Evolutionary conservation across 2,113 vertebrate species (phyloP), one percentile per base, ranked within the genome.

Genomic region (Hemichromis elongatus): DNA sequence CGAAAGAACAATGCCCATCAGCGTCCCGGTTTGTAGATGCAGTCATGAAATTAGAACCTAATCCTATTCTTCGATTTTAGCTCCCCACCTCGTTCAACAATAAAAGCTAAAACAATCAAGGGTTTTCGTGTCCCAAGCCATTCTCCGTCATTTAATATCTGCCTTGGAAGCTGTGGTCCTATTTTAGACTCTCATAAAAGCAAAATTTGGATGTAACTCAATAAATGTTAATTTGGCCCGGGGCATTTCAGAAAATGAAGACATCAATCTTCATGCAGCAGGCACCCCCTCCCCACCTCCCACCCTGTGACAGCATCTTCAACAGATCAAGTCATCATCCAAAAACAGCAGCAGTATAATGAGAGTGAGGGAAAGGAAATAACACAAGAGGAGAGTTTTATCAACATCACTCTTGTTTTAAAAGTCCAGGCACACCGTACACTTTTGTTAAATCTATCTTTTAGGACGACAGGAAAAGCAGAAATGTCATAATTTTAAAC

Each of bases 161-260:
- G 21, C 63, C 77, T 81, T 50, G 42, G 13, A 84, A 42, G 42
- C 80, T 28, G 77, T 9, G 19, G 18, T 90, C 82, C 79, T 19
- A 68, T 85, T 90, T 83, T 78, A 91, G 84, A 87, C 57, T 80
- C 82, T 92, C 84, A 90, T 94, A 86, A 94, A 86, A 84, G 73
- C 30, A 61, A 73, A 86, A 90, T 90, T 77, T 59, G 47, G 83
- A 85, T 83, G 83, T 82, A 94, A 91, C 90, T 87, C 79, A 88
- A 91, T 93, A 83, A 92, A 89, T 59, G 57, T 68, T 90, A 90
- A 93, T 92, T 92, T 93, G 86, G 88, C 93, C 88, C 82, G 0
- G 59, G 86, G 91, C 88, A 73, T 88, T 92, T 70, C 3, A 13
- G 63, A 86, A 92, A 86, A 95, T 93, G 90, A 92, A 93, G 88